Evolutionary conservation across 2,888 invertebrate species (phyloP), one percentile per base, ranked within the genome.

Genomic region (Dinocampus coccinellae): DNA sequence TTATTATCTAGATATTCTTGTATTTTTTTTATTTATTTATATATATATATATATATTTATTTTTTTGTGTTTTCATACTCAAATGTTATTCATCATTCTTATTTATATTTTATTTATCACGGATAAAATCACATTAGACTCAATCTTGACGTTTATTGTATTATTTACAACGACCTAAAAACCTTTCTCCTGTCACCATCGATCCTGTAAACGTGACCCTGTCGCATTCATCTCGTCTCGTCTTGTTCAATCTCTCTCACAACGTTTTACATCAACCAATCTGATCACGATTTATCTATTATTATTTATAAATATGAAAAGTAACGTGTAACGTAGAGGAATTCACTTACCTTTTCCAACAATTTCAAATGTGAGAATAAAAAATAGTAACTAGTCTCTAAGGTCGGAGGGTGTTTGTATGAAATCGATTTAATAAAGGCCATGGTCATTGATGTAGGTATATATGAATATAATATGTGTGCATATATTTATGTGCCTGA

Each of bases 381-480:
- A 58, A 26, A 13, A 26, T 29, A 58, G 11, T 29, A 58, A 33
- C 24, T 10, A 22, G 42, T 24, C n/a, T 73, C 75, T 79, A 79
- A 79, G 78, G 75, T 74, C 76, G 75, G 75, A 78, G 78, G 77
- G 75, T 69, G 65, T 68, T 74, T 70, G 74, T 75, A 71, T 72
- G n/a, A 74, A 78, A 82, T 81, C 79, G 79, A 82, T 82, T 77
- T 72, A 57, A 70, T 72, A 68, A 72, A 74, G 77, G 76, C 76
- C 77, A 76, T 69, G 77, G 76, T 73, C 73, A 75, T 73, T 58
- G 55, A 60, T 52, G 57, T 33, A 69, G 13, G 26, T 61, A 39
- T 36, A 47, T 67, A 11, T 53, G 62, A 66, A 64, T 29, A 4
- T 29, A 29, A 29, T 7, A 29, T 29, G n/a, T 29, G 29, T 4